A percentile compares a stretch with the other conserved stretches of the same genome.
Evolutionary conservation across 2,888 invertebrate genomes (phyloP).

Genomic region (Eurytoma californica): DNA sequence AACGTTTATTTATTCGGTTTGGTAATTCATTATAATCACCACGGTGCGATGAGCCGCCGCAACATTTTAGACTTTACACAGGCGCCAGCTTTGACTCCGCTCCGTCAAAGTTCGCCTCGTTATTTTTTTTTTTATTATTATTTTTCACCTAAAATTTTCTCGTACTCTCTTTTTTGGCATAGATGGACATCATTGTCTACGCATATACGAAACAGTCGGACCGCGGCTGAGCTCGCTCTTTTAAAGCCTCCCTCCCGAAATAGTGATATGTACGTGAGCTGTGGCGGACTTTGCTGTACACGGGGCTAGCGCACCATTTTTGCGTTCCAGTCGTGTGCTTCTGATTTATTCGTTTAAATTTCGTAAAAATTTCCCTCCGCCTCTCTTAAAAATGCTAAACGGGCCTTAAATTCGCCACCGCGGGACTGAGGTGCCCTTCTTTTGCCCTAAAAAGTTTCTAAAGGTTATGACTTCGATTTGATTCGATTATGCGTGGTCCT

Average conservation of each 20-base stretch:
- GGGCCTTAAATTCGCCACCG: slow-evolving; percentile 21
- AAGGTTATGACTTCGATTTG: slow-evolving; percentile 38
- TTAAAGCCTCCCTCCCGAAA: slow-evolving; percentile 46
- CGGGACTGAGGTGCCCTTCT: not conserved
- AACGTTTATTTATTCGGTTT: slow-evolving; percentile 57
- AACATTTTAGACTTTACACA: slow-evolving; percentile 30
- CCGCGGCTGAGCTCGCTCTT: slow-evolving; percentile 6
- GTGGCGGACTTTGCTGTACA: slow-evolving; percentile 33
- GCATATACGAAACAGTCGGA: slow-evolving; percentile 39
- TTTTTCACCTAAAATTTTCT: slow-evolving; percentile 47
- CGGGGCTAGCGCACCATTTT: slow-evolving; percentile 18
- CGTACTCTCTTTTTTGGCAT: slow-evolving; percentile 41
- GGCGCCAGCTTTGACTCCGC: slow-evolving; percentile 20
- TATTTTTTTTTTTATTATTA: slow-evolving; percentile 25
- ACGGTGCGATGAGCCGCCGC: slow-evolving; percentile 53
- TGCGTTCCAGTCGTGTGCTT: slow-evolving; percentile 19
- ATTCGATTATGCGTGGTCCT: no score
- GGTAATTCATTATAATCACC: slow-evolving; percentile 54
- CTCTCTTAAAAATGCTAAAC: slow-evolving; percentile 43
- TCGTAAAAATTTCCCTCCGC: not conserved
- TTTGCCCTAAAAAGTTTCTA: slow-evolving; percentile 36
- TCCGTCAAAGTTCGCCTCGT: slow-evolving; percentile 34
- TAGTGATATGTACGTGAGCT: slow-evolving; percentile 56
- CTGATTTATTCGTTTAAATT: not conserved
- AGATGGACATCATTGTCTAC: slow-evolving; percentile 51